These are phyloP conservation scores for Entosphenus tridentatus DNA, from an alignment of 2,113 vertebrate genomes.

Conservation along the genomic window DNA sequence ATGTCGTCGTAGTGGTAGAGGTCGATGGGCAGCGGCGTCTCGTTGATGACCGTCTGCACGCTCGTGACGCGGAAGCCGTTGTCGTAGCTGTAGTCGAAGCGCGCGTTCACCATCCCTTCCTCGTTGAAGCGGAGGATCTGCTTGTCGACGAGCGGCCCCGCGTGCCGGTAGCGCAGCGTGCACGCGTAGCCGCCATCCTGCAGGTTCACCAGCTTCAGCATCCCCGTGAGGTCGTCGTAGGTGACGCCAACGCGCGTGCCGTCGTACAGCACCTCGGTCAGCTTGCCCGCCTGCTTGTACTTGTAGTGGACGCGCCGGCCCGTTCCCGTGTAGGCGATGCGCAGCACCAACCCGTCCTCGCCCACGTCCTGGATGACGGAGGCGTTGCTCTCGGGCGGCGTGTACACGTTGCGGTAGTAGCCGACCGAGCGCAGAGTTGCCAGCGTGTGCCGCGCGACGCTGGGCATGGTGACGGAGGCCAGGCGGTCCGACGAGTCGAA, in stretches of 20 bases:
- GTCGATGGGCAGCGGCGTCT: slow-evolving; percentile 83
- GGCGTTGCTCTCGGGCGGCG: slow-evolving; percentile 81
- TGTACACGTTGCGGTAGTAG: slow-evolving; percentile 91
- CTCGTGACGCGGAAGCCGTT: slow-evolving; percentile 95
- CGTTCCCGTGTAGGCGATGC: slow-evolving; percentile 62
- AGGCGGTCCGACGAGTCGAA: slow-evolving; percentile 71
- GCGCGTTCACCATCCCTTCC: slow-evolving; percentile 93
- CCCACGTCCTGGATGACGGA: slow-evolving; percentile 85
- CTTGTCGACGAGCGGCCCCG: slow-evolving; percentile 82
- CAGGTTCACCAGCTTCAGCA: slow-evolving; percentile 91
- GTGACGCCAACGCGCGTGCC: slow-evolving; percentile 89
- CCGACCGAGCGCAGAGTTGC: slow-evolving; percentile 84
- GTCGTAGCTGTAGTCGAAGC: slow-evolving; percentile 95
- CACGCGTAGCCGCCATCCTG: slow-evolving; percentile 91
- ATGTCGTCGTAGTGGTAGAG: slow-evolving; percentile 94
- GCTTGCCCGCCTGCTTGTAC: slow-evolving; percentile 66
- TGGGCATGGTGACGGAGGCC: slow-evolving; percentile 85
- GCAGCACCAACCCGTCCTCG: slow-evolving; percentile 68
- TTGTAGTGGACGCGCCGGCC: slow-evolving; percentile 71
- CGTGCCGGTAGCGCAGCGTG: slow-evolving; percentile 83
- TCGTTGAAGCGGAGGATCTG: slow-evolving; percentile 94
- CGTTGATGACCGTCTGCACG: slow-evolving; percentile 91
- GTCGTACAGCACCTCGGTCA: slow-evolving; percentile 79
- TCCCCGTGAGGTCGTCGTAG: slow-evolving; percentile 70
- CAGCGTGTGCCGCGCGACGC: slow-evolving; percentile 86